Conservation (phyloP, 2,888 invertebrate species). For the Chymomyza fuscimana region DNA sequence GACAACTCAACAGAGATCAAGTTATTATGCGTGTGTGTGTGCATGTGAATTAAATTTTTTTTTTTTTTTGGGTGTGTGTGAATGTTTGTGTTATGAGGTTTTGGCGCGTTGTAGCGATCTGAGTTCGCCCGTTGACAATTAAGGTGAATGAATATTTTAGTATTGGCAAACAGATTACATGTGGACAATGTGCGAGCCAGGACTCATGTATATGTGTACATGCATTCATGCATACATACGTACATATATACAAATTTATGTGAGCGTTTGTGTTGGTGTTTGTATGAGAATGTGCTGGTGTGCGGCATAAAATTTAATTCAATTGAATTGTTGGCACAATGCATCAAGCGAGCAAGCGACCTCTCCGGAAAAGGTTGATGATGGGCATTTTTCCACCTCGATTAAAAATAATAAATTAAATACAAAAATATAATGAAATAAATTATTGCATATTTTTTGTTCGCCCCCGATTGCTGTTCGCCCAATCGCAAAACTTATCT, state of each 20-base stretch:
- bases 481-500: no score
- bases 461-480: neutral
- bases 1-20: conserved; percentile 74
- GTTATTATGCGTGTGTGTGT: conserved; percentile 56
- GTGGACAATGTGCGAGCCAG: conserved; percentile 54
- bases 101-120: conserved; percentile 54
- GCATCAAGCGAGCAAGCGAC: conserved; percentile 40
- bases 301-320: conserved; percentile 68
- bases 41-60: neutral
- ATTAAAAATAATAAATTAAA: conserved; percentile 4
- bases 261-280: conserved; percentile 2
- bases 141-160: conserved; percentile 73
- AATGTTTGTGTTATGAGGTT: conserved; percentile 43
- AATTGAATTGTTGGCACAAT: conserved; percentile 67
- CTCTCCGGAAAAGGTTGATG: neutral
- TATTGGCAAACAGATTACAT: conserved; percentile 75
- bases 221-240: no score
- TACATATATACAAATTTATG: neutral
- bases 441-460: neutral
- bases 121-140: conserved; percentile 65
- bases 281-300: neutral
- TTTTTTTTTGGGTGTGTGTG: neutral
- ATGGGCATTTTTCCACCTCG: neutral
- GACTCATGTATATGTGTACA: conserved; percentile 26
- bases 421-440: neutral